Evolutionary conservation across 2,888 invertebrate genomes (phyloP), one percentile per base, ranked within the genome.

Genomic region (Drosophila kokeensis): DNA sequence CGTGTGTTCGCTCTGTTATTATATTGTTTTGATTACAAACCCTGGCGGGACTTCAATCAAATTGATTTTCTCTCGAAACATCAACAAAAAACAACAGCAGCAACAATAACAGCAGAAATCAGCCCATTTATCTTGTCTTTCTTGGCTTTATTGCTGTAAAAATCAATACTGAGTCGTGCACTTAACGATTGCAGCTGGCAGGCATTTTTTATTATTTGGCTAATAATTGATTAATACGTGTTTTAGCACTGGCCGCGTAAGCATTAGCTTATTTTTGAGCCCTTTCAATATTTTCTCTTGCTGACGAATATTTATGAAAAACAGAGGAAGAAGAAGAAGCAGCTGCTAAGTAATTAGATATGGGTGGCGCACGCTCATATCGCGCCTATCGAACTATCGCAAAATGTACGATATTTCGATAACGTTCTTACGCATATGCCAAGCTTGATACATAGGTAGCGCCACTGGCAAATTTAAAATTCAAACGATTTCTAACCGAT

Each of bases 261-360:
- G 15, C n/a, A 24, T 30, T 30, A 49, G 42, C 10, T 54, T 45
- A 29, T 34, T 15, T 21, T 40, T 32, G 8, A 49, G 21, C 24
- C 21, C n/a, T 32, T 57, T 59, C 57, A 32, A 48, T 36, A 50
- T 62, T 52, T 67, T 67, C 61, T 61, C 32, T 62, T 48, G 72
- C 52, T 64, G 75, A 64, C 59, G 59, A 82, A 57, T 59, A 69
- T 18, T 52, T 62, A 67, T 42, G 54, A 57, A 69, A 79, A 63
- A 62, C 66, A 62, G 50, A 45, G 60, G 58, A 64, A 66, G 78
- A 72, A 69, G 69, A 66, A 72, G 63, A 60, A 21, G 52, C 59
- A 77, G 60, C 69, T 73, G 62, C 74, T 52, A 7, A 36, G 18
- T 34, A 38, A 40, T 59, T 63, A 60, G 66, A 4, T 64, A 62